Base-by-base conservation (phyloP, 2,888 invertebrate species). In the Neocrepidodera transversa region DNA sequence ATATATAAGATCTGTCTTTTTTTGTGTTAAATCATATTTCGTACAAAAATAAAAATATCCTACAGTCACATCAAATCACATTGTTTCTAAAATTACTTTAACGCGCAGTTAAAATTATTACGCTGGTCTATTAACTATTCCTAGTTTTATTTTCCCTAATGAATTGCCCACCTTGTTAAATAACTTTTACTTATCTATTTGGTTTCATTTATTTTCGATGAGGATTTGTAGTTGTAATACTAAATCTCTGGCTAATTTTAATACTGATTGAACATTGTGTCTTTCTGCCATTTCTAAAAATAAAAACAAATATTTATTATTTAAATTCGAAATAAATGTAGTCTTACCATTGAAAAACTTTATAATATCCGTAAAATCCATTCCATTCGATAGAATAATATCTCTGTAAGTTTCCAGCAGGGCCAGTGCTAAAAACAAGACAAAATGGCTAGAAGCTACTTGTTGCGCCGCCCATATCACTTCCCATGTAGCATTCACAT, bases 311-410 rank as follows among this genome's bases (percentile, higher is more conserved):
- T n/a, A n/a, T n/a, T n/a, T n/a, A n/a, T n/a, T n/a, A n/a, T n/a
- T n/a, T n/a, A n/a, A n/a, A n/a, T n/a, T n/a, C n/a, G n/a, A n/a
- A n/a, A n/a, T n/a, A n/a, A n/a, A n/a, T n/a, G n/a, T n/a, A n/a
- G n/a, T 74, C 81, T 82, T 75, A 95, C 96, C 96, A 81, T 97
- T 97, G 76, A 97, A 97, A 81, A 97, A 97, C 77, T 96, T 96
- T 76, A 97, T 97, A 76, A 97, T 95, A 78, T 97, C 97, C 0
- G 97, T 97, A 78, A 97, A 97, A 81, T 97, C 96, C 96, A 97
- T 97, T 70, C 91, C 87, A 80, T 97, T 97, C 50, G 94, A 92
- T 36, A 97, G 83, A 63, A 97, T 95, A 71, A 97, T 95, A 77
- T 96, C 95, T 32, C 96, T 83, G 79, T 97, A 97, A 40, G 92